Conservation (phyloP, 2,797 vertebrate species). For the Mus minutoides region DNA sequence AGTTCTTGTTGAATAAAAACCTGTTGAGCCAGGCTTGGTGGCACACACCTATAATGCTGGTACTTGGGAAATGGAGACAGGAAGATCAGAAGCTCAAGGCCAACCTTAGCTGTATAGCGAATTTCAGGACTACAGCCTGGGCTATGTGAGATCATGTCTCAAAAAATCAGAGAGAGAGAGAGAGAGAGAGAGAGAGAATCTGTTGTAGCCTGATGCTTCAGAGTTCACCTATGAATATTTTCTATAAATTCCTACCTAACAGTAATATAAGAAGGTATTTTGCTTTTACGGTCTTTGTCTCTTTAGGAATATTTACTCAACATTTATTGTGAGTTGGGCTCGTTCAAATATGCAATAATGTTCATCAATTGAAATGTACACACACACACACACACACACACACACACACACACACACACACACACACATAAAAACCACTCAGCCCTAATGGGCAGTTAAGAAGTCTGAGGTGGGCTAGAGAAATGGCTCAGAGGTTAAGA, state of each 20-base stretch:
- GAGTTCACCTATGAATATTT: neutral
- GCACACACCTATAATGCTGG: neutral
- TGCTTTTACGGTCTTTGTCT: neutral
- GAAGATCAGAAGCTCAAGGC: no score
- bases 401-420: no score
- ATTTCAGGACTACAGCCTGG: neutral
- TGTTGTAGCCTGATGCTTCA: neutral
- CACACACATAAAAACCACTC: neutral
- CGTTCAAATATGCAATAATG: constrained; percentile 36
- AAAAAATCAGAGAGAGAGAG: neutral
- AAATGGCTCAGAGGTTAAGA: no score
- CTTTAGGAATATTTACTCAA: neutral
- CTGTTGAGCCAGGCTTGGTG: neutral
- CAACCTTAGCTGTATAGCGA: neutral
- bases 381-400: no score
- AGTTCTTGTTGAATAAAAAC: neutral
- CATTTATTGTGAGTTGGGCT: neutral
- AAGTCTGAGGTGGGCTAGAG: neutral
- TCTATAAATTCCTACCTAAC: neutral
- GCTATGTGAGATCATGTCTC: neutral
- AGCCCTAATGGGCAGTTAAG: neutral
- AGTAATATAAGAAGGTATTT: neutral
- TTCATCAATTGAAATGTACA: neutral
- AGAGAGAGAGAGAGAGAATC: neutral
- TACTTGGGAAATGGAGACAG: neutral